These are phyloP conservation scores for Porites rus DNA, from an alignment of 92 coral and sea anemone genomes.

Conservation along the genomic window DNA sequence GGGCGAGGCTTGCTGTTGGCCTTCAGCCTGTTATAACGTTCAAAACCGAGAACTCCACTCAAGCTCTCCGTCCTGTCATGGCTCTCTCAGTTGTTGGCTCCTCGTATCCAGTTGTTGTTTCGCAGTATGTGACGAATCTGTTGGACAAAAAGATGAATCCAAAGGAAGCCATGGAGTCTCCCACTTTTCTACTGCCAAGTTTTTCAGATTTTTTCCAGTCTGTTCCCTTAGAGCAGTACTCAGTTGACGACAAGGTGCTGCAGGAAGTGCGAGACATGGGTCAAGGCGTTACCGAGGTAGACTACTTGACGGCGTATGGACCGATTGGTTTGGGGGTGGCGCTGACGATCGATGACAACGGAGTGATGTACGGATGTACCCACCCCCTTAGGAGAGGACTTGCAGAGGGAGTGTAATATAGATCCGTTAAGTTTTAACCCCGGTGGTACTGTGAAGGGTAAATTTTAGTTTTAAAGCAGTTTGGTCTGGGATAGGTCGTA, in stretches of 20 bases:
- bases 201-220: constrained; percentile 72
- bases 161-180: constrained; percentile 82
- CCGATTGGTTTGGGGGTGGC: constrained; percentile 85
- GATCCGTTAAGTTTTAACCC: background rate
- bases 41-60: constrained; percentile 14
- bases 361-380: constrained; percentile 75
- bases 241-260: constrained; percentile 68
- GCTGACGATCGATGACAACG: constrained; percentile 72
- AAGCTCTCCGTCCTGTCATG: constrained; percentile 61
- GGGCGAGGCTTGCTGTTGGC: constrained; percentile 77
- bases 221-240: constrained; percentile 77
- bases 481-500: no score
- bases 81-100: constrained; percentile 89
- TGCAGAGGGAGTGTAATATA: constrained; percentile 76
- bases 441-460: no score
- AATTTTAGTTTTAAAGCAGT: no score
- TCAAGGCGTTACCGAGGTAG: constrained; percentile 79
- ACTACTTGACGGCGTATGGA: constrained; percentile 52
- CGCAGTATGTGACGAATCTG: constrained; percentile 75
- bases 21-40: constrained; percentile 80
- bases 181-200: constrained; percentile 75
- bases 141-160: constrained; percentile 82
- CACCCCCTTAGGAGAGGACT: constrained; percentile 77
- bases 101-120: constrained; percentile 72
- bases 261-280: constrained; percentile 77